Evolutionary conservation across 2,797 vertebrate genomes (phyloP).

Genomic region (Malurus leucopterus): DNA sequence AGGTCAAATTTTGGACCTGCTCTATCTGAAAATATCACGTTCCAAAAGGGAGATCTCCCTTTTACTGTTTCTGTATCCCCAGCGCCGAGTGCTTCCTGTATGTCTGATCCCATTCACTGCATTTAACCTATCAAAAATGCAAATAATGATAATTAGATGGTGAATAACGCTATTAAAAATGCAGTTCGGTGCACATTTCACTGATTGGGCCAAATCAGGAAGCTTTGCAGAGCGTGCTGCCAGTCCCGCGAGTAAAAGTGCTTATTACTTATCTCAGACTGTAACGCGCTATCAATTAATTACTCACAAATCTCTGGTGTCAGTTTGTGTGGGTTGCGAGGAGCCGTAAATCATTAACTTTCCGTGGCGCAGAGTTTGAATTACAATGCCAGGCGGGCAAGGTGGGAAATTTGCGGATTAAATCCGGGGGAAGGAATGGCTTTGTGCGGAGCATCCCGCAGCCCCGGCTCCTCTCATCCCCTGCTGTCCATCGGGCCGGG

Average conservation of each 20-base stretch:
- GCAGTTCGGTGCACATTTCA: constrained; percentile 34
- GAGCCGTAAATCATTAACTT: constrained; percentile 55
- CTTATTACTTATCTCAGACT: constrained; percentile 42
- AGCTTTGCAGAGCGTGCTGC: background rate
- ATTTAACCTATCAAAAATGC: constrained; percentile 51
- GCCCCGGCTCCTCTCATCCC: background rate
- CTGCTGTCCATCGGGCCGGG: background rate
- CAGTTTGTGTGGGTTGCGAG: constrained; percentile 51
- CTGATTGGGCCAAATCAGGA: constrained; percentile 68
- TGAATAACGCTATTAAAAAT: constrained; percentile 50
- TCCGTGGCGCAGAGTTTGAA: constrained; percentile 27
- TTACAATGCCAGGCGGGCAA: constrained; percentile 25
- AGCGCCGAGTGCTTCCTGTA: constrained; percentile 12
- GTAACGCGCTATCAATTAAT: constrained; percentile 66
- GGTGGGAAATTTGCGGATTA: constrained; percentile 27
- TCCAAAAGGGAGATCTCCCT: background rate
- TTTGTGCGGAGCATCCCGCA: constrained; percentile 29
- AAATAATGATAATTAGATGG: constrained; percentile 65
- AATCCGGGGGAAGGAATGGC: constrained; percentile 14
- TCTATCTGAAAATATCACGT: background rate
- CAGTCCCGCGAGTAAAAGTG: constrained; percentile 20
- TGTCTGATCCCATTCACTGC: constrained; percentile 10
- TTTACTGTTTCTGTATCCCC: background rate
- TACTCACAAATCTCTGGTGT: constrained; percentile 48
- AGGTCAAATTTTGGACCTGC: background rate